Conservation (phyloP, 2,888 invertebrate genomes). For the Melangyna quadrimaculata region DNA sequence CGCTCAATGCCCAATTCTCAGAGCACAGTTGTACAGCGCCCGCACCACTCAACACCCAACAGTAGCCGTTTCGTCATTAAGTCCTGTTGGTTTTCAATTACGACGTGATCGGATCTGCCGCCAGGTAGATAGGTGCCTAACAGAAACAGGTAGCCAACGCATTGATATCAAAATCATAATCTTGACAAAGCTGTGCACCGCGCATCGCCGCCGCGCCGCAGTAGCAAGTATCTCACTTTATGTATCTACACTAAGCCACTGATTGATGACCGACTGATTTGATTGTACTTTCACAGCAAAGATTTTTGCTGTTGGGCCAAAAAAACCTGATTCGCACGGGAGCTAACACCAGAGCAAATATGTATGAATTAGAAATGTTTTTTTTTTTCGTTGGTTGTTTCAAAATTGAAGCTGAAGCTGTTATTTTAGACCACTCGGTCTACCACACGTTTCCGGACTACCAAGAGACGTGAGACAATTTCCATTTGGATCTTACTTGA, state of each 20-base stretch:
- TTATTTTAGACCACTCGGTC: constrained; percentile 27
- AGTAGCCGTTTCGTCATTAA: constrained; percentile 70
- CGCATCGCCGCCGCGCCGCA: constrained; percentile 13
- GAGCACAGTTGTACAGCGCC: constrained; percentile 46
- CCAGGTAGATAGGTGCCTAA: no score
- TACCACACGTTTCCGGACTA: constrained; percentile 64
- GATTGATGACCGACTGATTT: constrained; percentile 69
- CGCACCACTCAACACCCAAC: constrained; percentile 60
- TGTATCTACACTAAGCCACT: constrained; percentile 50
- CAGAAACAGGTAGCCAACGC: constrained; percentile 65
- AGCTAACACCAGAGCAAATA: constrained; percentile 31
- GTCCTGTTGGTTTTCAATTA: constrained; percentile 72
- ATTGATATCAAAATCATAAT: constrained; percentile 71
- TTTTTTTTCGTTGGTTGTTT: constrained; percentile 5
- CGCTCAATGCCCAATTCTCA: background rate
- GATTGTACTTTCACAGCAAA: constrained; percentile 65
- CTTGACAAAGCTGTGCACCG: constrained; percentile 57
- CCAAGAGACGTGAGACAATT: constrained; percentile 65
- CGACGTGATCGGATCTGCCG: constrained; percentile 70
- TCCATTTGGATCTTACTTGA: constrained; percentile 40
- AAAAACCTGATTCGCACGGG: constrained; percentile 42
- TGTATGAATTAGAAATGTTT: constrained; percentile 55
- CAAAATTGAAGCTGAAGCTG: constrained; percentile 31
- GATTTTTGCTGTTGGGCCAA: constrained; percentile 1
- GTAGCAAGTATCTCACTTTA: constrained; percentile 52